A percentile compares a stretch with the other conserved stretches of the same genome.
phyloP scores from a whole-genome alignment of 2,888 invertebrate species.

The Diogma glabrata region DNA sequence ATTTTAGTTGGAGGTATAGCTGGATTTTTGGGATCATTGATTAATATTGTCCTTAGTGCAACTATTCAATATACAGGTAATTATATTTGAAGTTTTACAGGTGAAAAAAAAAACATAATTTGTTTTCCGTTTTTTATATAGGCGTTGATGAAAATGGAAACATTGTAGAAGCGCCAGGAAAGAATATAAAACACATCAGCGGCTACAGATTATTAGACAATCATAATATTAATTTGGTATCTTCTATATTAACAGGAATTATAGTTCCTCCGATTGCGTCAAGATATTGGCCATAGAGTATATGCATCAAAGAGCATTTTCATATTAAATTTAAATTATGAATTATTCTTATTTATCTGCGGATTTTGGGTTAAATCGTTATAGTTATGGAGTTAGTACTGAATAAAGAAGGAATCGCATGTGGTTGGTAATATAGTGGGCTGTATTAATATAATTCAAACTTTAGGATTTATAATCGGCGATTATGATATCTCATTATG shows the following conservation, averaged over 20 bases:
- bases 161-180: conserved; percentile 60
- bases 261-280: conserved; percentile 54
- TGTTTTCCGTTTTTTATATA: no score
- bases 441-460: no score
- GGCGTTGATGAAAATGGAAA: conserved; percentile 56
- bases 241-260: conserved; percentile 62
- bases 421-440: no score
- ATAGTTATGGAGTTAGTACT: no score
- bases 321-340: no score
- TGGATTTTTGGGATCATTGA: conserved; percentile 67
- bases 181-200: conserved; percentile 59
- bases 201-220: conserved; percentile 70
- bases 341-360: no score
- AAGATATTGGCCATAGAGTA: conserved; percentile 43
- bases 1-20: conserved; percentile 57
- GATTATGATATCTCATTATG: no score
- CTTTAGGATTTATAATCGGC: no score
- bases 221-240: conserved; percentile 76
- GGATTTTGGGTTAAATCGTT: no score
- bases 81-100: conserved; percentile 12
- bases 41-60: conserved; percentile 78
- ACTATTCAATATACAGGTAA: conserved; percentile 75
- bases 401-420: no score
- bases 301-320: no score
- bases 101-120: no score